Evolutionary conservation across 2,888 invertebrate genomes (phyloP).

Genomic region (Busseola fusca): DNA sequence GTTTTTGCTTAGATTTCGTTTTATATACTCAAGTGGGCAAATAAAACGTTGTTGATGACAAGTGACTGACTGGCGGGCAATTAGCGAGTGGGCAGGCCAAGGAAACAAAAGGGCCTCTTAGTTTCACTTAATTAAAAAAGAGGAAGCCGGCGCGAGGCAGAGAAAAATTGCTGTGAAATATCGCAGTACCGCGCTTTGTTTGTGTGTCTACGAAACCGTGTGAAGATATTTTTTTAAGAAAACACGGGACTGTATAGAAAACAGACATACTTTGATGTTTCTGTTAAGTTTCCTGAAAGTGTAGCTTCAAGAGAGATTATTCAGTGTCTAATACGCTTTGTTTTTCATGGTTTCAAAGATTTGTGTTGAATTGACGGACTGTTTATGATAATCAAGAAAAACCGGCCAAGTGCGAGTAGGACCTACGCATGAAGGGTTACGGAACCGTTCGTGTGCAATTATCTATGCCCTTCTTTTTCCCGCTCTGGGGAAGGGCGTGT

Average conservation of each 20-base stretch:
- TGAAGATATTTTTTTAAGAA: constrained; percentile 36
- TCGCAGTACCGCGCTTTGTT: constrained; percentile 39
- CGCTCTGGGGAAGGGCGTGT: too few relatives aligned
- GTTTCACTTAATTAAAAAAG: constrained; percentile 86
- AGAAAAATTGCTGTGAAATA: constrained; percentile 74
- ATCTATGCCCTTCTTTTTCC: too few relatives aligned
- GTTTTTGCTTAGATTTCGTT: constrained; percentile 59
- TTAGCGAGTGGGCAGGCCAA: constrained; percentile 75
- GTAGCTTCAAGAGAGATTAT: not conserved
- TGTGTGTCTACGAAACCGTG: constrained; percentile 31
- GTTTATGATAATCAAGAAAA: not conserved
- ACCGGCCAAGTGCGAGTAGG: too few relatives aligned
- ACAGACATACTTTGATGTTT: not conserved
- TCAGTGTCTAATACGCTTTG: not conserved
- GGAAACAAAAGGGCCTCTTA: constrained; percentile 81
- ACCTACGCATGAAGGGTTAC: too few relatives aligned
- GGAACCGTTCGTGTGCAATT: too few relatives aligned
- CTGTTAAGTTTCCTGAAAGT: not conserved
- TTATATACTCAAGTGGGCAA: constrained; percentile 74
- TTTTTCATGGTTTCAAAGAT: not conserved
- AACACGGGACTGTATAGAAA: not conserved
- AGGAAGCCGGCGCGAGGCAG: constrained; percentile 68
- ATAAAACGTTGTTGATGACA: constrained; percentile 81
- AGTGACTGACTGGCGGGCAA: constrained; percentile 85
- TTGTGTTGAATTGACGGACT: not conserved